Evolutionary conservation across 2,888 invertebrate genomes (phyloP).

Genomic region (Pocota personata): DNA sequence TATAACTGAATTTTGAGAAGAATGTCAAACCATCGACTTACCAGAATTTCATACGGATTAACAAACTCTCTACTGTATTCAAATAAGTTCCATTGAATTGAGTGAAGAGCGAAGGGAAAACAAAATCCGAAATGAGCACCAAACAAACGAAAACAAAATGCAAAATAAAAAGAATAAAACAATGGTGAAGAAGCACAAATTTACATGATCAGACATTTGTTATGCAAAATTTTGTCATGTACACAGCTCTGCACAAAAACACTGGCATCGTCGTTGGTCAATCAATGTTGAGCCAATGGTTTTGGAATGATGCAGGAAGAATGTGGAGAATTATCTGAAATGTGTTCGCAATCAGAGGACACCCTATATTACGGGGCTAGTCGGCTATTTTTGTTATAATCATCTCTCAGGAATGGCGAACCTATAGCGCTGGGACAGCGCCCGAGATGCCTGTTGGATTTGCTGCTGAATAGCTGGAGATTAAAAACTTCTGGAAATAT

Average conservation of each 20-base stretch:
- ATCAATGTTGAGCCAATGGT: not conserved
- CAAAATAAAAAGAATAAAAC: not conserved
- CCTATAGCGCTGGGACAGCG: too few relatives aligned
- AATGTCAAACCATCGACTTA: too few relatives aligned
- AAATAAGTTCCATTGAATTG: conserved; percentile 9
- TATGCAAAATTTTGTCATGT: conserved; percentile 22
- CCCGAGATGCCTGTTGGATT: too few relatives aligned
- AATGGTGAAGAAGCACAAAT: not conserved
- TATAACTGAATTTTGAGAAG: too few relatives aligned
- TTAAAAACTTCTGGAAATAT: too few relatives aligned
- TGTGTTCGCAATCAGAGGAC: not conserved
- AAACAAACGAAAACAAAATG: too few relatives aligned
- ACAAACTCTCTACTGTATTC: not conserved
- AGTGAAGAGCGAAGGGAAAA: not conserved
- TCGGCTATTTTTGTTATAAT: too few relatives aligned
- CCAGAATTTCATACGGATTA: not conserved
- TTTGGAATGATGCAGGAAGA: not conserved
- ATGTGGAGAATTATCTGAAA: not conserved
- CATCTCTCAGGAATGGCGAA: too few relatives aligned
- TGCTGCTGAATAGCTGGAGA: too few relatives aligned
- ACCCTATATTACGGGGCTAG: not conserved
- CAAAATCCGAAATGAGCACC: not conserved
- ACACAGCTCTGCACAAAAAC: not conserved
- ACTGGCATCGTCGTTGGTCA: conserved; percentile 3
- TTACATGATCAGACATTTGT: conserved; percentile 23